phyloP scores from a whole-genome alignment of 2,888 invertebrate species.

The Protonemura montana region DNA sequence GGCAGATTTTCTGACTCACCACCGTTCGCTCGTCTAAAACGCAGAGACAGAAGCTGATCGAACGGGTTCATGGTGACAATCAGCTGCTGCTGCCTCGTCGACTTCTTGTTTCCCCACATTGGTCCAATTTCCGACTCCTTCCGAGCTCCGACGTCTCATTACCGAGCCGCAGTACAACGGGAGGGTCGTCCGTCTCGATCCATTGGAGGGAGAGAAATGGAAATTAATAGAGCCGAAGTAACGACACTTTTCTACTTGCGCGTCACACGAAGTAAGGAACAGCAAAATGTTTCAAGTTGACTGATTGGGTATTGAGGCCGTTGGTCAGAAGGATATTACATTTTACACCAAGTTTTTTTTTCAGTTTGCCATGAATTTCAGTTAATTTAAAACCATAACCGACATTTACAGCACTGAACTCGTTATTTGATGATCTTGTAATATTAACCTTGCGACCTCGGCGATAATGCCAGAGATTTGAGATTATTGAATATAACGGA shows the following conservation, averaged over 20 bases:
- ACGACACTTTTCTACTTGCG: not conserved
- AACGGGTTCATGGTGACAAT: not conserved
- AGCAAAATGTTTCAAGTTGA: not conserved
- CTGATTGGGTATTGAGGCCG: conserved; percentile 22
- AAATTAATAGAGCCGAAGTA: conserved; percentile 13
- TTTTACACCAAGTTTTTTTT: not conserved
- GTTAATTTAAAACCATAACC: not conserved
- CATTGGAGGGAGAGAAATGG: conserved; percentile 19
- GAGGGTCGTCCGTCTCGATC: conserved; percentile 18
- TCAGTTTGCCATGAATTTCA: not conserved
- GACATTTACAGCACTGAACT: not conserved
- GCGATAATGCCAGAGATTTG: not conserved
- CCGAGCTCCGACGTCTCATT: not conserved
- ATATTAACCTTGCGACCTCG: not conserved
- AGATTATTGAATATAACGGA: not conserved
- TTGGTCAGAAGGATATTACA: not conserved
- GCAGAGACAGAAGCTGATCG: not conserved
- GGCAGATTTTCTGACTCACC: conserved; percentile 5
- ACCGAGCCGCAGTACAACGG: not conserved
- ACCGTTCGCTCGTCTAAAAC: not conserved
- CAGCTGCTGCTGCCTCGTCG: not conserved
- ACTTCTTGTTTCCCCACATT: not conserved
- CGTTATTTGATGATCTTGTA: conserved; percentile 1
- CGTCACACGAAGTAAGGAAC: not conserved
- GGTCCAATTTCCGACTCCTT: not conserved